Base-by-base conservation (phyloP, 2,113 vertebrate genomes). In the Grallaria varia region DNA sequence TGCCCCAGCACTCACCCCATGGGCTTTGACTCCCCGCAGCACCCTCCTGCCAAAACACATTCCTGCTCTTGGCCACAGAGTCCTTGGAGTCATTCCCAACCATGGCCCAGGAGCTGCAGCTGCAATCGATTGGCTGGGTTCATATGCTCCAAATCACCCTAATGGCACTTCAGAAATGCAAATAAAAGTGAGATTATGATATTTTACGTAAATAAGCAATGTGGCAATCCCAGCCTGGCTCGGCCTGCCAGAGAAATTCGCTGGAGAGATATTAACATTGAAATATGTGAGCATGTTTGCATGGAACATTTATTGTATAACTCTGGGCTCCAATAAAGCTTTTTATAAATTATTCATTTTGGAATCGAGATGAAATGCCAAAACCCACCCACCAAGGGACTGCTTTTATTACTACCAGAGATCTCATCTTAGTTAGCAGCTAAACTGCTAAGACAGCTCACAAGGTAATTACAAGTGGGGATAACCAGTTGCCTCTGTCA, bases 261-360 rank as follows among this genome's bases (percentile, higher is more conserved):
- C 96, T 93, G 45, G 97, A 97, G 97, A 96, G 97, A 96, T 53
- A 96, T 77, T 52, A 95, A 91, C 62, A 84, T 81, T 96, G 97
- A 97, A 96, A 96, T 93, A 96, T 96, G 87, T 88, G 97, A 47
- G 55, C 68, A 3, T 89, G 96, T 95, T 97, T 95, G 94, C 97
- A 84, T 42, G 96, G 97, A 98, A 89, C 96, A 84, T 94, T 97
- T 96, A 97, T 71, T 93, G 97, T 94, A 92, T 93, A 87, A 93
- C 60, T 69, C 94, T 63, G 96, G 97, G 96, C 95, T 96, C 97
- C 95, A 81, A 73, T 96, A 96, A 96, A 90, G 93, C 76, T 96
- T 81, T 10, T 20, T 87, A 96, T 98, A 93, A 98, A 98, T 98
- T 98, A 98, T 97, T 97, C 97, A 98, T 97, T 78, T 80, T 53